These are phyloP conservation scores for Asobara japonica DNA, from an alignment of 1,140 invertebrate genomes.

Conservation along the genomic window DNA sequence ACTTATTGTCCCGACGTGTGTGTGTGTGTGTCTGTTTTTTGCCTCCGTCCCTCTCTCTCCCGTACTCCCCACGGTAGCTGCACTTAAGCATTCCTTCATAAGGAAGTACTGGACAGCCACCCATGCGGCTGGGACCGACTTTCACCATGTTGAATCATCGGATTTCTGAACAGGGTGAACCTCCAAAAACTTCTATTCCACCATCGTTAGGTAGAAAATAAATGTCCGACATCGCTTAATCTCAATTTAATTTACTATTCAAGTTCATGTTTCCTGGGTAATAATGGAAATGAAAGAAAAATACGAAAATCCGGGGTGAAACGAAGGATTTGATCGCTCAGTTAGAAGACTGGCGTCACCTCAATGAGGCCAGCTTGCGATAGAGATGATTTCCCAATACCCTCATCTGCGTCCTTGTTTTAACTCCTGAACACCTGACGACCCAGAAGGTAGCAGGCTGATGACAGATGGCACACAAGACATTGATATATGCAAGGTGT, in stretches of 20 bases:
- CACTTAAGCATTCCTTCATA: too few relatives aligned
- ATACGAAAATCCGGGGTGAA: neutral
- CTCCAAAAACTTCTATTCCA: too few relatives aligned
- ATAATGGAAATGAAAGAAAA: neutral
- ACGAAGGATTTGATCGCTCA: neutral
- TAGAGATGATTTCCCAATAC: constrained; percentile 18
- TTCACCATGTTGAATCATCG: too few relatives aligned
- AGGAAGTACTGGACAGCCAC: too few relatives aligned
- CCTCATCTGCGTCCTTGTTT: constrained; percentile 27
- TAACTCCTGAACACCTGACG: constrained; percentile 25
- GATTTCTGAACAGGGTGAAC: too few relatives aligned
- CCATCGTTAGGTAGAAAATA: too few relatives aligned
- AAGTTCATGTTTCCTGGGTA: neutral
- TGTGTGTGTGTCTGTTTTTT: neutral
- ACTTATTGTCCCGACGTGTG: neutral
- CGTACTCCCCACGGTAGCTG: too few relatives aligned
- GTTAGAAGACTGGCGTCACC: constrained; percentile 6
- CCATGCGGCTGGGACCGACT: too few relatives aligned
- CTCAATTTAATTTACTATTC: too few relatives aligned
- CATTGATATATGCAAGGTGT: constrained; percentile 7
- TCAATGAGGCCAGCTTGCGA: neutral
- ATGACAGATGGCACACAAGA: constrained; percentile 14
- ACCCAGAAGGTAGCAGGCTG: constrained; percentile 7
- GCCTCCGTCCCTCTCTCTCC: too few relatives aligned
- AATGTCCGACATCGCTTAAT: too few relatives aligned